Evolutionary conservation across 2,888 invertebrate genomes (phyloP), one percentile per base, ranked within the genome.

Genomic region (Synanthedon myopaeformis): DNA sequence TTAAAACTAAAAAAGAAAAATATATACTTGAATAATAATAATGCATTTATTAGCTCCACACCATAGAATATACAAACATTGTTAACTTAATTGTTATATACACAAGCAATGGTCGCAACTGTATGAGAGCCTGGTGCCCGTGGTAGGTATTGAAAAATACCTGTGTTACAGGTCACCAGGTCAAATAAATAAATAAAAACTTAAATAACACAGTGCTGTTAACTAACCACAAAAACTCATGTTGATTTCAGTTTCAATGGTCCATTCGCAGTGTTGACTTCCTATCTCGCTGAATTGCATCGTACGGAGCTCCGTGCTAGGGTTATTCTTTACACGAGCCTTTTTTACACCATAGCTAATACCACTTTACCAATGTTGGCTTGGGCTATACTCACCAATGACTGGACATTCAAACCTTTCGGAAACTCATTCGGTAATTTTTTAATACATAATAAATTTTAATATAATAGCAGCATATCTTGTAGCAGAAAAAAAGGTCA

Each of bases 231-330:
- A 53, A 14, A 8, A 28, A 28, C 28, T 28, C 6, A 28, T 28
- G 8, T n/a, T 45, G 11, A 5, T 28, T 51, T 35, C 68, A 88
- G 84, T 5, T 84, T 84, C 70, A 89, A 87, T 62, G 94, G 94
- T 1, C 94, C 94, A 0, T 92, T 92, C 68, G 93, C 94, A 0
- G 91, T 94, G 4, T 74, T 93, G 50, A 89, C 92, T 66, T 89
- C 93, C 0, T 94, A 93, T 72, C 66, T 94, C 51, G 91, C 93
- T 0, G 95, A 95, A 73, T 89, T 94, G 54, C 94, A 94, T 69
- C 88, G 91, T 23, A 82, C 89, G 0, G 88, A 90, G 56, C 87
- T 92, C 61, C 88, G 94, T 10, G 88, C 91, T 1, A 84, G 90
- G 12, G 89, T 93, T 48, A 88, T 93, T 58, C 89, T 92, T 64